Evolutionary conservation across 2,113 vertebrate genomes (phyloP).

Genomic region (Syngnathus typhle): DNA sequence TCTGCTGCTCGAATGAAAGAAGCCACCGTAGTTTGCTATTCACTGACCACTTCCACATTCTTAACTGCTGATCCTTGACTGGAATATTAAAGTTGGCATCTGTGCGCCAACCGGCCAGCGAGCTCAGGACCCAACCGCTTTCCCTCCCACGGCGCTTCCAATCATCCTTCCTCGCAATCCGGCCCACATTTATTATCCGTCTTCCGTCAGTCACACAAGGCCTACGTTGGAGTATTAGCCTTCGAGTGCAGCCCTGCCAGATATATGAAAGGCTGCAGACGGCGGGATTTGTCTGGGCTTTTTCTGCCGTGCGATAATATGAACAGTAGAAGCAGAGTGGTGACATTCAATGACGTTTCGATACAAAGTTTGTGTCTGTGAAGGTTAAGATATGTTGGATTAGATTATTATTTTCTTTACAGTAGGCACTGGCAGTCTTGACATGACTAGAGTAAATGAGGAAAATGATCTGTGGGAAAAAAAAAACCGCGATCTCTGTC

Average conservation of each 20-base stretch:
- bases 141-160: conserved; percentile 1
- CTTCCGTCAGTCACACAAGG: neutral
- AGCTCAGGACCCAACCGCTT: neutral
- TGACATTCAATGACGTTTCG: neutral
- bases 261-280: neutral
- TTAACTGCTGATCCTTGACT: neutral
- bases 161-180: neutral
- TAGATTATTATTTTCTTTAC: neutral
- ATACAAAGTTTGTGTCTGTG: neutral
- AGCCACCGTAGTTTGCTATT: neutral
- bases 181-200: conserved; percentile 4
- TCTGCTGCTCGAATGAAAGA: conserved; percentile 23
- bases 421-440: too few relatives aligned
- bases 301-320: neutral
- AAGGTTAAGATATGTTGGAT: neutral
- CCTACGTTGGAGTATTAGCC: neutral
- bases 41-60: neutral
- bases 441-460: too few relatives aligned
- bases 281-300: neutral
- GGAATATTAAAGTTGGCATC: neutral
- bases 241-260: neutral
- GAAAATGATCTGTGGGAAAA: too few relatives aligned
- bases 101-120: neutral
- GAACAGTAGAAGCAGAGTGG: neutral
- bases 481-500: too few relatives aligned